Conservation (phyloP, 2,888 invertebrate genomes). For the Loripinus fragilis region DNA sequence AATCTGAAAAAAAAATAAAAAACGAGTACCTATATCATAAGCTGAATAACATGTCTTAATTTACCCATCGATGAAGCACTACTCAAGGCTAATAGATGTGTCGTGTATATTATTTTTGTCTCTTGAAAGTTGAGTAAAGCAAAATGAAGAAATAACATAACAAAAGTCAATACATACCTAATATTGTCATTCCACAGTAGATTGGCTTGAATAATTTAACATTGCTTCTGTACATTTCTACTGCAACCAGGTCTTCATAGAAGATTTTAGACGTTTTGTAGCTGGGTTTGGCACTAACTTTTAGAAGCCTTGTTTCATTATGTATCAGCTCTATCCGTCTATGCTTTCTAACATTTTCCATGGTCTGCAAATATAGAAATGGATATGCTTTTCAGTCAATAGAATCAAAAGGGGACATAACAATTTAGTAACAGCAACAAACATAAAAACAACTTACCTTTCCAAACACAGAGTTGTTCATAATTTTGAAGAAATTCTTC, state of each 20-base stretch:
- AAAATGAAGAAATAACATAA: no score
- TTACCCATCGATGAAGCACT: no score
- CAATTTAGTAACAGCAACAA: background rate
- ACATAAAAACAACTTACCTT: slow-evolving; percentile 23
- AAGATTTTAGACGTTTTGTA: slow-evolving; percentile 69
- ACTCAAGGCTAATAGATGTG: no score
- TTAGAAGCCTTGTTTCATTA: background rate
- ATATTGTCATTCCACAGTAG: slow-evolving; percentile 72
- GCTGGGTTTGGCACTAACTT: slow-evolving; percentile 36
- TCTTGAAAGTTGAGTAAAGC: no score
- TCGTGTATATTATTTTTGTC: no score
- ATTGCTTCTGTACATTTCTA: slow-evolving; percentile 66
- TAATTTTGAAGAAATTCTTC: slow-evolving; percentile 76
- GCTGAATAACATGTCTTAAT: no score
- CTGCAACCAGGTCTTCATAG: slow-evolving; percentile 77
- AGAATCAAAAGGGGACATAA: background rate
- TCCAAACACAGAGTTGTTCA: slow-evolving; percentile 78
- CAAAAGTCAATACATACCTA: no score
- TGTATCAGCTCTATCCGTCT: background rate
- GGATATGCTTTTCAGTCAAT: no score
- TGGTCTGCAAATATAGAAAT: slow-evolving; percentile 34
- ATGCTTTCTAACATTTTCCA: slow-evolving; percentile 2
- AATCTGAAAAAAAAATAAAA: no score
- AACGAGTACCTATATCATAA: no score
- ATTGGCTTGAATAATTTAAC: slow-evolving; percentile 80